Conservation (phyloP, 2,113 vertebrate species). For the Microcebus jonahi region DNA sequence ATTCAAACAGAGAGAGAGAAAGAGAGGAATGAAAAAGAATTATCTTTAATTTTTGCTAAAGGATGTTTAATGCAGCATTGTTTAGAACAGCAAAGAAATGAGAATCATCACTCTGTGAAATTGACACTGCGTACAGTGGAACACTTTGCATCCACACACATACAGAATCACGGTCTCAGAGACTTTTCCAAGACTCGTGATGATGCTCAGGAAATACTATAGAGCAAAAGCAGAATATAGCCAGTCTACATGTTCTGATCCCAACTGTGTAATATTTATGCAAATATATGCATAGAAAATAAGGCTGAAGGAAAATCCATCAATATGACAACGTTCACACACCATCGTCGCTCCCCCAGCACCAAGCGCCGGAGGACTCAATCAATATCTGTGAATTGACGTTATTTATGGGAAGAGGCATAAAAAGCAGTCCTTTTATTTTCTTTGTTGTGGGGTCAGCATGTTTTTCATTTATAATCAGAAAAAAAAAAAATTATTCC, state of each 20-base stretch:
- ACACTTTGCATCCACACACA: background rate
- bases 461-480: background rate
- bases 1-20: too few species aligned
- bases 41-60: background rate
- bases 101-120: background rate
- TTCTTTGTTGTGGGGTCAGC: constrained; percentile 8
- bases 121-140: fast-evolving
- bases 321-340: background rate
- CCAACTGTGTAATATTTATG: background rate
- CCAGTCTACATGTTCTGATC: background rate
- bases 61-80: background rate
- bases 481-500: background rate
- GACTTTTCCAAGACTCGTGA: background rate
- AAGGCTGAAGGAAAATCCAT: background rate
- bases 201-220: background rate
- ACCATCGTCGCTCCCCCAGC: background rate
- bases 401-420: background rate
- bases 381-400: background rate
- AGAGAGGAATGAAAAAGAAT: background rate
- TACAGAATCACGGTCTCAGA: background rate
- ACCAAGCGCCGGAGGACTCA: background rate
- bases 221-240: background rate
- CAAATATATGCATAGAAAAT: constrained; percentile 23
- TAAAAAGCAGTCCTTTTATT: constrained; percentile 4
- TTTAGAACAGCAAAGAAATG: background rate